Evolutionary conservation across 2,797 vertebrate species (phyloP), one percentile per base, ranked within the genome.

Genomic region (Pipistrellus pipistrellus): DNA sequence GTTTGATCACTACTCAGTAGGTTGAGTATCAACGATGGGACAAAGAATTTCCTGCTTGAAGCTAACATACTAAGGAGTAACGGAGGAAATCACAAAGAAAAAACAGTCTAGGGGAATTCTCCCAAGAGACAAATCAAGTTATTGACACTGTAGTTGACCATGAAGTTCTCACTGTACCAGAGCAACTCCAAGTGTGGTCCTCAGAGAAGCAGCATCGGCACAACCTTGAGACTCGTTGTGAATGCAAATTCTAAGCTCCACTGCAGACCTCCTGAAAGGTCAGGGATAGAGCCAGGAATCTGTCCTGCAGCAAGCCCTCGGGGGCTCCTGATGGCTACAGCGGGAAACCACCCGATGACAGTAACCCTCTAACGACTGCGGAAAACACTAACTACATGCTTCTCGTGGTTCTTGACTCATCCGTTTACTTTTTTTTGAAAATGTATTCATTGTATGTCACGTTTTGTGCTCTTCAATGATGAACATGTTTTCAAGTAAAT

Each of bases 1-100:
- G 13, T 80, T 93, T 89, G 41, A 57, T 64, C 64, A 66, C 4
- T 85, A 1, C 4, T 51, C 48, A 35, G 38, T 94, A 59, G 25
- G 64, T 82, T 85, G 93, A 93, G 35, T 62, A 51, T 9, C 83
- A 83, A 38, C 83, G 38, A 32, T 53, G 6, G 23, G 8, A 32
- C 71, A 75, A 57, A 83, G 25, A n/a, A 48, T 80, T 62, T 86
- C 76, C 66, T 86, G 4, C 82, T 85, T 66, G 10, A 90, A 80
- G 81, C 35, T 57, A 81, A 27, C 71, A 55, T 75, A 32, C 38
- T 92, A 80, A 77, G 27, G 44, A 94, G 32, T 73, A 76, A 77
- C 32, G 15, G 59, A 91, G 21, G 55, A 10, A 1, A 89, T 44
- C n/a, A 53, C 64, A 53, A 78, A 88, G 46, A 48, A 25, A 25